Conservation (phyloP, 2,888 invertebrate species). For the Papilio demoleus region DNA sequence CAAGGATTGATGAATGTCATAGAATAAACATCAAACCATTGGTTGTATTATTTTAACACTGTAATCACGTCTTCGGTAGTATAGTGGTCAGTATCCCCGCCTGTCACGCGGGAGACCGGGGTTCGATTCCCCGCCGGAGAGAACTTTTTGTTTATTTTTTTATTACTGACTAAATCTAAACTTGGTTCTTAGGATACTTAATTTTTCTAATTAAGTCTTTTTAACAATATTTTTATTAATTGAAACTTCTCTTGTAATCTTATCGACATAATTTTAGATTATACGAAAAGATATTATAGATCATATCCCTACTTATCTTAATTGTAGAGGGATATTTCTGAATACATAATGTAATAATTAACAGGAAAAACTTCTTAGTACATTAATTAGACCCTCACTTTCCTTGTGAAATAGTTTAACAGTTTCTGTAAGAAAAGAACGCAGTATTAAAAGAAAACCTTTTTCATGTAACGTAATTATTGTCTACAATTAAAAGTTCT, state of each 20-base stretch:
- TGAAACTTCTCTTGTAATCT: too few species aligned
- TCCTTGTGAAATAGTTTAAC: not conserved
- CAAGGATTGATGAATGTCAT: not conserved
- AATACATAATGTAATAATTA: not conserved
- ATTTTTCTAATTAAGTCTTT: too few species aligned
- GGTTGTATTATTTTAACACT: not conserved
- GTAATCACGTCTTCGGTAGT: constrained; percentile 73
- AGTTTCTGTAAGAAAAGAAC: not conserved
- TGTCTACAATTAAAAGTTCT: not conserved
- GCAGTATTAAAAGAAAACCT: not conserved
- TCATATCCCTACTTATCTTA: not conserved
- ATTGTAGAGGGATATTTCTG: not conserved
- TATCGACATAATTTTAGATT: not conserved
- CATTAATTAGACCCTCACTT: not conserved
- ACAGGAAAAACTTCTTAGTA: not conserved
- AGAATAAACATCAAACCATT: not conserved
- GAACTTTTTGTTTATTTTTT: constrained; percentile 20
- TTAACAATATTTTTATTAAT: not conserved
- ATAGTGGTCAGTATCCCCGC: constrained; percentile 84
- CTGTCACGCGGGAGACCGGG: constrained; percentile 85
- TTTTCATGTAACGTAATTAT: not conserved
- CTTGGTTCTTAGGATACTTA: too few species aligned
- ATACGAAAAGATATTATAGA: not conserved
- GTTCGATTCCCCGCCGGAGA: constrained; percentile 83
- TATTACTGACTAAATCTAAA: not conserved